phyloP scores from a whole-genome alignment of 64 coral and sea anemone genomes.

The Porites australiensis region DNA sequence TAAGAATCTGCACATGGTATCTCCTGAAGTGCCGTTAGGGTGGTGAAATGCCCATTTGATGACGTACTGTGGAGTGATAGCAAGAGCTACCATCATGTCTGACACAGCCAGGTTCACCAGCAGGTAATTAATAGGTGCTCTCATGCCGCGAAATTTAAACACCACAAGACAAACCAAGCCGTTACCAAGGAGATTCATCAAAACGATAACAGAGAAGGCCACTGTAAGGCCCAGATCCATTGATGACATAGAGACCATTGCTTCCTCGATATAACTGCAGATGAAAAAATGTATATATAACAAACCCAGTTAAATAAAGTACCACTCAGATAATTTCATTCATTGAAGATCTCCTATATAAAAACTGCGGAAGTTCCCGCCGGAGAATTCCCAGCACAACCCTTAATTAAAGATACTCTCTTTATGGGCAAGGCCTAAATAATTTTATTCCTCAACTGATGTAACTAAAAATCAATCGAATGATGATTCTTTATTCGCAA shows the following conservation, averaged over 20 bases:
- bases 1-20: constrained; percentile 67
- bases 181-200: constrained; percentile 74
- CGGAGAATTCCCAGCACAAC: no score
- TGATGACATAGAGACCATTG: neutral
- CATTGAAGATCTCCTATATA: no score
- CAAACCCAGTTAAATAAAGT: no score
- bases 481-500: no score
- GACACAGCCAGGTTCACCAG: constrained; percentile 68
- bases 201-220: constrained; percentile 37
- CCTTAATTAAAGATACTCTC: no score
- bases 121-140: constrained; percentile 70
- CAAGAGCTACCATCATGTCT: constrained; percentile 72
- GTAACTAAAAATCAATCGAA: no score
- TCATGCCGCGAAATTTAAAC: constrained; percentile 16
- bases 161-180: constrained; percentile 60
- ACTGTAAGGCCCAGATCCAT: neutral
- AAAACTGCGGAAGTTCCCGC: no score
- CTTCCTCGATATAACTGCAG: neutral
- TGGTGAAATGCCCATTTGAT: constrained; percentile 54
- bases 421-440: no score
- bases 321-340: no score
- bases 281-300: neutral
- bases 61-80: constrained; percentile 67
- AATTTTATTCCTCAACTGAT: no score
- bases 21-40: constrained; percentile 51